Conservation (phyloP, 2,113 vertebrate genomes). For the Dasyornis broadbenti region DNA sequence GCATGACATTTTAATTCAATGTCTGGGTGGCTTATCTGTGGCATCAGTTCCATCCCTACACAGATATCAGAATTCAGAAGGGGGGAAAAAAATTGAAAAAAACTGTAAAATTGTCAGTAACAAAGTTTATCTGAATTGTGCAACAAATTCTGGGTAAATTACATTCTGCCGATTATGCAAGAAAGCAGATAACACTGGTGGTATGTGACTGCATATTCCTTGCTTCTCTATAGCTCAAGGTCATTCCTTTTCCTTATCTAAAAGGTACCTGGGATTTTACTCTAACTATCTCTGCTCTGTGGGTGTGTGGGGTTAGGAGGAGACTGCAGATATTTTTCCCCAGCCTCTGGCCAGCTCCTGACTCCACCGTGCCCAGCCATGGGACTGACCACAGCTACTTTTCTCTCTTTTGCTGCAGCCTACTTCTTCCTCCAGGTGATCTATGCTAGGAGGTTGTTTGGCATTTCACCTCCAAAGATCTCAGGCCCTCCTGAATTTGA, state of each 20-base stretch:
- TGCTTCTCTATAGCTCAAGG: background rate
- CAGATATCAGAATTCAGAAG: background rate
- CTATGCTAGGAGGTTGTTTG: slow-evolving; percentile 76
- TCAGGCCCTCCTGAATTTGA: slow-evolving; percentile 85
- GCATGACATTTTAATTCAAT: background rate
- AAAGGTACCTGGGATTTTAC: background rate
- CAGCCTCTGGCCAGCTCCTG: background rate
- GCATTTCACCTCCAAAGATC: slow-evolving; percentile 78
- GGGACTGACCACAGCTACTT: background rate
- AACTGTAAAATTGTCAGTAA: background rate
- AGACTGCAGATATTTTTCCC: background rate
- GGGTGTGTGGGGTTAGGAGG: background rate
- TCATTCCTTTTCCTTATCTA: background rate
- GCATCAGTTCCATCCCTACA: background rate
- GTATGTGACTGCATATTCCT: accelerated
- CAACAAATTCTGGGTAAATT: background rate
- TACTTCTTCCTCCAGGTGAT: slow-evolving; percentile 93
- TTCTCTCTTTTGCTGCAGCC: slow-evolving; percentile 66
- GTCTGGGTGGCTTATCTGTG: background rate
- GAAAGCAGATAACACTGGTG: background rate
- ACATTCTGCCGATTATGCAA: background rate
- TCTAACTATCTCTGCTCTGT: background rate
- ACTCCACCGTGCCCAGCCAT: background rate
- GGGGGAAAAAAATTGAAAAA: background rate
- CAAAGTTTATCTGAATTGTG: background rate